Base-by-base conservation (phyloP, 1,140 invertebrate genomes). In the Microvelia longipes region DNA sequence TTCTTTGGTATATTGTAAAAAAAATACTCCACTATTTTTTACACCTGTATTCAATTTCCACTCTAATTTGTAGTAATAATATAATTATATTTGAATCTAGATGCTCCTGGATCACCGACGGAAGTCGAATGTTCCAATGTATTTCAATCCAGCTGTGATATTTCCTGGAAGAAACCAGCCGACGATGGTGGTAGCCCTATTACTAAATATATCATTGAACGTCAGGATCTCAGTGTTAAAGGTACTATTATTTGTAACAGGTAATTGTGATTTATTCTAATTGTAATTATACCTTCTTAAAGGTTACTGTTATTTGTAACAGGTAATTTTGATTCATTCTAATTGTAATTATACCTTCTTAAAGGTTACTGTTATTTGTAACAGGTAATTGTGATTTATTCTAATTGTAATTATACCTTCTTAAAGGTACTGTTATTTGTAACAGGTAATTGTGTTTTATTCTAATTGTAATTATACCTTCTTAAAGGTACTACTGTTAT, bases 181-280 rank as follows among this genome's bases (percentile, higher is more conserved):
- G 96, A 98, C 77, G 93, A 98, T 78, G 98, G 98, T 77, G 95
- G 95, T 65, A 81, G 89, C 67, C 92, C 93, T 1, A 86, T 98
- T 65, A 83, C 85, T 1, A 91, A 96, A 80, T 99, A 99, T 77
- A 80, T 96, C 15, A 88, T 99, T 74, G 97, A 99, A 82, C 87
- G 94, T 80, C 90, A 96, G 81, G 96, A 99, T 81, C 82, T 89
- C 77, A 86, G 90, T 80, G 81, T 93, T 73, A 90, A 94, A 85
- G 83, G 87, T 86, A 74, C 80, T 61, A 63, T 66, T 61, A 1
- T 26, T n/a, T n/a, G n/a, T n/a, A n/a, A n/a, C n/a, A n/a, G n/a
- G n/a, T n/a, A n/a, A n/a, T n/a, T n/a, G n/a, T n/a, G n/a, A n/a
- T n/a, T n/a, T n/a, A n/a, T n/a, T n/a, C n/a, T n/a, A n/a, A n/a